Base-by-base conservation (phyloP, 2,113 vertebrate genomes). In the Cochlearius cochlearius region DNA sequence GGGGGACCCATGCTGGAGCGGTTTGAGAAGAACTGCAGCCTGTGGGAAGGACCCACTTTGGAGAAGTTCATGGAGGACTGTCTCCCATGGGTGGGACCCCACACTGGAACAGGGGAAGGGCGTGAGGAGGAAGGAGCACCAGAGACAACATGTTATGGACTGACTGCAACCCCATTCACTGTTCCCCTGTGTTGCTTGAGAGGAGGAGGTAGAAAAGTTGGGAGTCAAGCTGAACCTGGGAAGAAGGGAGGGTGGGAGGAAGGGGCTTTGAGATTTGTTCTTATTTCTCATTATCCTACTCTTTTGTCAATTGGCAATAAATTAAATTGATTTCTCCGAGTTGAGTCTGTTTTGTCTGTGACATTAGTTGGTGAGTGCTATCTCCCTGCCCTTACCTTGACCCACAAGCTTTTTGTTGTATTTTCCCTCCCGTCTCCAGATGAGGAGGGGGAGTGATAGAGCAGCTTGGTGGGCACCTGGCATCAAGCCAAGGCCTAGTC, bases 161-260 rank as follows among this genome's bases (percentile, higher is more conserved):
- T 32, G 34, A 27, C 12, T 1, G 11, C 8, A 71, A 17, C 2
- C 4, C 9, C 3, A 26, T n/a, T 79, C 66, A 5, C 32, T 10
- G 12, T 10, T 3, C 9, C 1, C 5, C 10, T 50, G 5, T 1
- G 2, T 10, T 5, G 1, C n/a, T 50, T 1, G 29, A 77, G 23
- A 4, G 17, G 7, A 62, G 3, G 19, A 69, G 19, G n/a, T 11
- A 56, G n/a, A 64, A 77, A 77, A 66, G 34, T 39, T 10, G 11
- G 15, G 25, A 50, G 12, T 52, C 4, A 43, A 2, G 10, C 1
- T 50, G 15, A 68, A 74, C 47, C 8, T 43, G 27, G 39, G 66
- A 73, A 62, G 4, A 67, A 0, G 1, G 16, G 53, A 62, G 11
- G 2, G 9, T 12, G 7, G 25, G 11, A 59, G 38, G 4, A 34